Percentiles rank a stretch among this genome's conserved stretches.
These are phyloP conservation scores for Oophaga pumilio DNA, from an alignment of 2,113 vertebrate genomes.

Conservation along the genomic window DNA sequence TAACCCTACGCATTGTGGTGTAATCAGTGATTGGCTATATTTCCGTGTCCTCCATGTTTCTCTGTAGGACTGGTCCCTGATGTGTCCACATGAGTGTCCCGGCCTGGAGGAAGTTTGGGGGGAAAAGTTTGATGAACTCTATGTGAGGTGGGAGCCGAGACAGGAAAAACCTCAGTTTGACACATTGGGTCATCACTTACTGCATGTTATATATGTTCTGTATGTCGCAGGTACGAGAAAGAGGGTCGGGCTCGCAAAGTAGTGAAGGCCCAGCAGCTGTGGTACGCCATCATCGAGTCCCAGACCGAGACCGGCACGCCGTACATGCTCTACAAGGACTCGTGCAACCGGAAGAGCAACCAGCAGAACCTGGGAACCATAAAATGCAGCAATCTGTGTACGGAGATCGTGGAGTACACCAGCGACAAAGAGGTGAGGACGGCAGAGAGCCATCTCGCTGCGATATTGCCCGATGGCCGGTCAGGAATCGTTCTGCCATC, in stretches of 20 bases:
- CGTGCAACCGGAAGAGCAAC: constrained; percentile 96
- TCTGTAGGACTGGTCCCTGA: constrained; percentile 91
- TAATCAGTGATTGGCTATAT: no score
- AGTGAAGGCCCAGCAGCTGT: constrained; percentile 94
- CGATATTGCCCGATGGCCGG: no score
- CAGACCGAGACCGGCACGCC: constrained; percentile 96
- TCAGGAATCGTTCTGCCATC: no score
- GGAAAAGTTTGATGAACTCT: constrained; percentile 93
- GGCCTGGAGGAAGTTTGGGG: constrained; percentile 95
- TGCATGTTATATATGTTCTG: not conserved
- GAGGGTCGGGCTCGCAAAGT: constrained; percentile 83
- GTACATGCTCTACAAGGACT: constrained; percentile 97
- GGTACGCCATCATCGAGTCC: constrained; percentile 94
- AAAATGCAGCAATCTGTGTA: constrained; percentile 95
- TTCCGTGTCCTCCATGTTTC: not conserved
- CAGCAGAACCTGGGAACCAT: constrained; percentile 98
- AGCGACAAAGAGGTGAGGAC: constrained; percentile 87
- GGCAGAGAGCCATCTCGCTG: not conserved
- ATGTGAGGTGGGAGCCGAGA: constrained; percentile 77
- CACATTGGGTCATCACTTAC: not conserved
- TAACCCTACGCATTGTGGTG: no score
- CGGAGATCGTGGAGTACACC: constrained; percentile 92
- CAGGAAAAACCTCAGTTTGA: not conserved
- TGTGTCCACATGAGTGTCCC: constrained; percentile 94
- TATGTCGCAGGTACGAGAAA: constrained; percentile 81